Conservation (phyloP, 1,140 invertebrate genomes). For the Sweltsa coloradensis region DNA sequence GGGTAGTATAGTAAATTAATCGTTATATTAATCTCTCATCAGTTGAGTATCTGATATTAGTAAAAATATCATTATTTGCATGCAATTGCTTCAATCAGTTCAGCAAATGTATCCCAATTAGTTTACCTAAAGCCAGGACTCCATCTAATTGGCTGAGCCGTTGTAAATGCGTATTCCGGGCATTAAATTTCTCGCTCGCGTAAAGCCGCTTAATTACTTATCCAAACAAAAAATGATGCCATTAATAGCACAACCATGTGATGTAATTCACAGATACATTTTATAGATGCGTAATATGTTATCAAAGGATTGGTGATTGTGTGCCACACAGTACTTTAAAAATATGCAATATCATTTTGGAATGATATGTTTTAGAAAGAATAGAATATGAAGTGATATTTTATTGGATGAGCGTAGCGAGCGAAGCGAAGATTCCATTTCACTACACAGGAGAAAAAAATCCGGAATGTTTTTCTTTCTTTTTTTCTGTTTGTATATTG, state of each 20-base stretch:
- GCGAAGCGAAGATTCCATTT: too few species aligned
- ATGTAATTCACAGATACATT: neutral
- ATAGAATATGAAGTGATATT: neutral
- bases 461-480: too few species aligned
- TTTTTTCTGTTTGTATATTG: too few species aligned
- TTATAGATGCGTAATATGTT: neutral
- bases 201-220: slow-evolving; percentile 37
- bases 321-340: neutral
- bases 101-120: too few species aligned
- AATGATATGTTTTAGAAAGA: too few species aligned
- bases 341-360: neutral
- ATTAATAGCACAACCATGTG: neutral
- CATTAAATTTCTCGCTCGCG: slow-evolving; percentile 56
- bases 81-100: too few species aligned
- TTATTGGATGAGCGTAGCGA: too few species aligned
- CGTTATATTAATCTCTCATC: too few species aligned
- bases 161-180: slow-evolving; percentile 76
- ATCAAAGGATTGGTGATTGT: neutral
- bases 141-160: slow-evolving; percentile 69
- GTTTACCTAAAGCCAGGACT: slow-evolving; percentile 69
- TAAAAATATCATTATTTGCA: too few species aligned
- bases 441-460: too few species aligned
- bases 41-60: too few species aligned
- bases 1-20: too few species aligned
- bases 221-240: neutral